Evolutionary conservation across 2,113 vertebrate genomes (phyloP).

Genomic region (Pangasianodon gigas): DNA sequence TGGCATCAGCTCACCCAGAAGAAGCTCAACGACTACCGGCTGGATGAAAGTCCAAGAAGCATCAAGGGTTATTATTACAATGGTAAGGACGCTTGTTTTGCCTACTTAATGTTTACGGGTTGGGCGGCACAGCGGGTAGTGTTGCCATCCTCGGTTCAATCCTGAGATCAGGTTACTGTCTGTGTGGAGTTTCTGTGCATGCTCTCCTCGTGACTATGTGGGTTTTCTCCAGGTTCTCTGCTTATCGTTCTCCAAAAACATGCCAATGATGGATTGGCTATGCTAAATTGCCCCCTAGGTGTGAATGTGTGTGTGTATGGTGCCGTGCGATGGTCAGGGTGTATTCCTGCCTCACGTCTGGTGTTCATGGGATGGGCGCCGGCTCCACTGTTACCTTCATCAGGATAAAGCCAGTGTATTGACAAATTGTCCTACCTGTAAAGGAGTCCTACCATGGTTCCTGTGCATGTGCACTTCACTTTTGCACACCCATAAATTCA

Average conservation of each 20-base stretch:
- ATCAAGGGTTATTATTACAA: constrained; percentile 96
- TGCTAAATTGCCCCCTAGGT: no score
- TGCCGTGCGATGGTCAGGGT: neutral
- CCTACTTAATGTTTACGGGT: neutral
- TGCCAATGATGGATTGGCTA: neutral
- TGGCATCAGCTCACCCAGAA: constrained; percentile 96
- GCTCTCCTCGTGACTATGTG: neutral
- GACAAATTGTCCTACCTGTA: neutral
- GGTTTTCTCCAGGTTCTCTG: neutral
- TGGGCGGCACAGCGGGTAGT: neutral
- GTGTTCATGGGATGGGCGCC: neutral
- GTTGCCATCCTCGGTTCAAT: neutral
- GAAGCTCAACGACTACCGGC: constrained; percentile 90
- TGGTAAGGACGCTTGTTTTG: constrained; percentile 56
- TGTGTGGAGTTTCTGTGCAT: neutral
- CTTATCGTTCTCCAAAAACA: no score
- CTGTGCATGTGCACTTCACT: neutral
- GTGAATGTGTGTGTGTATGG: neutral
- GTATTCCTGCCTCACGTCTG: neutral
- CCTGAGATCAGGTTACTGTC: neutral
- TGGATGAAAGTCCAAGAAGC: constrained; percentile 87
- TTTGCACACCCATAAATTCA: neutral
- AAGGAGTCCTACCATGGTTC: neutral
- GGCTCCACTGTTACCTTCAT: neutral
- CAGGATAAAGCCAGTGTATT: neutral